These are phyloP conservation scores for Pseudomyrmex sp. DNA, from an alignment of 1,140 invertebrate genomes.

Conservation along the genomic window DNA sequence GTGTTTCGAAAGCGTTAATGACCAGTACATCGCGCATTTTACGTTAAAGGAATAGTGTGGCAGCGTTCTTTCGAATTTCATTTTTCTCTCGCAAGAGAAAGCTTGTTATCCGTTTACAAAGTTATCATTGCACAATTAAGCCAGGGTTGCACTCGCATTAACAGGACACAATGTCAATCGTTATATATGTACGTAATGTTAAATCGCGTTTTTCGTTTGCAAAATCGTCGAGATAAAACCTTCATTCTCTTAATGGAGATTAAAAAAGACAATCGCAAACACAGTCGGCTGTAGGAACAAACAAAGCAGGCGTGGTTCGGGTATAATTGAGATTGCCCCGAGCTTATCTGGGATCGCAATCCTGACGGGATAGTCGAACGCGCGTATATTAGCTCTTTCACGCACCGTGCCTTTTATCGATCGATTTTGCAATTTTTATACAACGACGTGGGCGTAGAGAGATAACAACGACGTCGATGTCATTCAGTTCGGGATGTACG, in stretches of 20 bases:
- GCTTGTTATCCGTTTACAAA: conserved; percentile 17
- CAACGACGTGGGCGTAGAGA: background rate
- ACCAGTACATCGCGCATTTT: conserved; percentile 12
- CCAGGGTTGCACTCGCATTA: background rate
- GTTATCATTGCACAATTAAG: conserved; percentile 8
- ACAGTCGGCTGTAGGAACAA: conserved; percentile 24
- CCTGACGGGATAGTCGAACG: conserved; percentile 13
- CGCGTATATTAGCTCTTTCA: background rate
- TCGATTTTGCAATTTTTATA: conserved; percentile 20
- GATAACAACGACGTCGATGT: conserved; percentile 26
- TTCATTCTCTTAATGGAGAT: conserved; percentile 7
- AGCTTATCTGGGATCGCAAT: conserved; percentile 5
- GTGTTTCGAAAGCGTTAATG: conserved; percentile 41
- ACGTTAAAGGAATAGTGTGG: background rate
- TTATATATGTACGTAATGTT: background rate
- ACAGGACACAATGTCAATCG: background rate
- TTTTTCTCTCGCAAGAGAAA: conserved; percentile 38
- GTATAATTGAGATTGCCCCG: conserved; percentile 28
- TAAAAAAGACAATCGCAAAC: background rate
- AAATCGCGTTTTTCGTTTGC: background rate
- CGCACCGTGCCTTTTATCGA: conserved; percentile 19
- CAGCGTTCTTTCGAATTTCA: conserved; percentile 44
- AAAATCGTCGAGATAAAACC: conserved; percentile 6
- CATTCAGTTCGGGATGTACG: conserved; percentile 7
- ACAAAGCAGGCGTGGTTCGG: conserved; percentile 12